A percentile compares a stretch with the other conserved stretches of the same genome.
phyloP scores from a whole-genome alignment of 2,113 vertebrate species.

The Pipra filicauda region DNA sequence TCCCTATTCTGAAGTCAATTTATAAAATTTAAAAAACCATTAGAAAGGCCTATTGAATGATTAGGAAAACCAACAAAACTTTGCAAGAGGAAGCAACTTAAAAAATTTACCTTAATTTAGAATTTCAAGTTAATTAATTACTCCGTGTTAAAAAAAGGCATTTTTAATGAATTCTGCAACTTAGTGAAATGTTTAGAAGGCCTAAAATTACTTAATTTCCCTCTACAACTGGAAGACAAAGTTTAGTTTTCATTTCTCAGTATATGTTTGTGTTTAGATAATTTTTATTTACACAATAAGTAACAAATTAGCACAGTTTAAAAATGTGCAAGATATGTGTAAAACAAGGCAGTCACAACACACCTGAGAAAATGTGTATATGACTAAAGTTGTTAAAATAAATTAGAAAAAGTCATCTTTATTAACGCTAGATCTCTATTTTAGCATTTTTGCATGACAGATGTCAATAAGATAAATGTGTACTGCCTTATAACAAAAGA shows the following conservation, averaged over 20 bases:
- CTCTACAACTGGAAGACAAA: background rate
- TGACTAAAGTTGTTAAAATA: background rate
- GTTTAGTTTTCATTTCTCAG: background rate
- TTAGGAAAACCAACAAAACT: background rate
- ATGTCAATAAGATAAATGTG: background rate
- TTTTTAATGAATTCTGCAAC: background rate
- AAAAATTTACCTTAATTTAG: background rate
- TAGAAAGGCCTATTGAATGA: background rate
- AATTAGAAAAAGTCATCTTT: background rate
- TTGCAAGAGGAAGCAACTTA: background rate
- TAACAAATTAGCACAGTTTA: background rate
- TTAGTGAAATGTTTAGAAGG: background rate
- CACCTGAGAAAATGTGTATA: background rate
- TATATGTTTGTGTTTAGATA: background rate
- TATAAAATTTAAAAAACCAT: background rate
- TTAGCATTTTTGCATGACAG: constrained; percentile 1
- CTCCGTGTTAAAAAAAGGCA: fast-evolving
- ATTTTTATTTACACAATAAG: background rate
- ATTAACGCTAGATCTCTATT: background rate
- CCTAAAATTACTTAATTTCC: background rate
- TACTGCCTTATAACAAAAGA: background rate
- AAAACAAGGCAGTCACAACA: background rate
- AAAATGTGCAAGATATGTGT: background rate
- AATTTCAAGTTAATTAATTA: background rate
- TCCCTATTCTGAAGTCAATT: background rate